A percentile compares a stretch with the other conserved stretches of the same genome.
Evolutionary conservation across 2,888 invertebrate genomes (phyloP).

Genomic region (Idaea straminata): DNA sequence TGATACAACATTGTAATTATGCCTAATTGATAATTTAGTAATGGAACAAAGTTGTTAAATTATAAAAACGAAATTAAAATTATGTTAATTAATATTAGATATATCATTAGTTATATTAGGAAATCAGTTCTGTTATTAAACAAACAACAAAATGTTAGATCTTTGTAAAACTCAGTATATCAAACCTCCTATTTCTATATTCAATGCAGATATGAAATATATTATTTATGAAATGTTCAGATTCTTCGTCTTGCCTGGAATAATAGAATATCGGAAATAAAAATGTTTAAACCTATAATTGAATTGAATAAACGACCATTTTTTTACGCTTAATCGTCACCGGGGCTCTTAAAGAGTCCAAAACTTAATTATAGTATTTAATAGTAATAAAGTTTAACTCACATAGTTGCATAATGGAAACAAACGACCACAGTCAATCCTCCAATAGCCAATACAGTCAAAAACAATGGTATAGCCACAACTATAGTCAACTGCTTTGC

Average conservation of each 20-base stretch:
- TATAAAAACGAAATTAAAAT: too few species aligned
- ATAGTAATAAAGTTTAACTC: conserved; percentile 62
- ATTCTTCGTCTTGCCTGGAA: conserved; percentile 83
- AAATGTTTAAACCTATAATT: too few species aligned
- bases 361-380: not conserved
- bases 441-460: conserved; percentile 83
- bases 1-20: too few species aligned
- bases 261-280: conserved; percentile 23
- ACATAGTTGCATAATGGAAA: conserved; percentile 88
- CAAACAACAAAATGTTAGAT: not conserved
- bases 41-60: too few species aligned
- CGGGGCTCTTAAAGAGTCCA: conserved; percentile 1
- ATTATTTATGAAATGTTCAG: conserved; percentile 83
- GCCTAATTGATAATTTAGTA: too few species aligned
- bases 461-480: conserved; percentile 84
- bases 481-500: conserved; percentile 84
- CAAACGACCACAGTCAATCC: conserved; percentile 86
- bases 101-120: too few species aligned
- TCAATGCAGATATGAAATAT: conserved; percentile 87
- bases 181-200: conserved; percentile 64
- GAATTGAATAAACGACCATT: too few species aligned
- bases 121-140: not conserved
- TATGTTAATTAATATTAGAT: too few species aligned
- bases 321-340: not conserved
- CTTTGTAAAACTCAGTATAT: not conserved